These are phyloP conservation scores for Hassar affinis DNA, from an alignment of 2,113 vertebrate species.

Conservation along the genomic window DNA sequence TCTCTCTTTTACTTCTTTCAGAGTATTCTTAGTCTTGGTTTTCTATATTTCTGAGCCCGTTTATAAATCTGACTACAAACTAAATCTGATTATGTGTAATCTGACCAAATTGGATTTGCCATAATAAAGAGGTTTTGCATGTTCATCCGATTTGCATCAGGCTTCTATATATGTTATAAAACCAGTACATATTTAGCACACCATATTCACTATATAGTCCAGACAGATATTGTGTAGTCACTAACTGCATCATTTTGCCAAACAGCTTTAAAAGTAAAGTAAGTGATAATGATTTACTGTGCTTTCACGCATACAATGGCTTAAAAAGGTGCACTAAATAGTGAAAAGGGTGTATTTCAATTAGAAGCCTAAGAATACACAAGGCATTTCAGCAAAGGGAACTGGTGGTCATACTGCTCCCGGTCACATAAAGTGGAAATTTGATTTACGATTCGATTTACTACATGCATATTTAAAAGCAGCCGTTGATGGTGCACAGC, in stretches of 20 bases:
- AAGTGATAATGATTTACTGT: neutral
- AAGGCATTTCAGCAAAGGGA: neutral
- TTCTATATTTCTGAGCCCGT: neutral
- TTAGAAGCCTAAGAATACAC: neutral
- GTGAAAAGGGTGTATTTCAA: neutral
- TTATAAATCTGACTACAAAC: no score
- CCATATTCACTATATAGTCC: neutral
- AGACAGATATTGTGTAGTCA: neutral
- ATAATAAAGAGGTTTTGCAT: neutral
- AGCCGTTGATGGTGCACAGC: constrained; percentile 28
- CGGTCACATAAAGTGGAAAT: constrained; percentile 33
- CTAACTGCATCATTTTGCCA: neutral
- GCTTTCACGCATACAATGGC: neutral
- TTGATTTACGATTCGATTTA: constrained; percentile 41
- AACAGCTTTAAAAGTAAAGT: no score
- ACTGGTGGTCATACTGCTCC: constrained; percentile 12
- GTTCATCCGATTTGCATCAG: neutral
- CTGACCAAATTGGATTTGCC: neutral
- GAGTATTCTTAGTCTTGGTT: neutral
- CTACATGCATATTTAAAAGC: constrained; percentile 44
- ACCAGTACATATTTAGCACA: neutral
- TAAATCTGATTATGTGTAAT: neutral
- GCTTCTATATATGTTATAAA: neutral
- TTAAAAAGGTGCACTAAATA: neutral
- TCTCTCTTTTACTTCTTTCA: no score